Percentiles rank a stretch among this genome's conserved stretches.
These are phyloP conservation scores for Agapornis canus DNA, from an alignment of 2,797 vertebrate genomes.

Conservation along the genomic window DNA sequence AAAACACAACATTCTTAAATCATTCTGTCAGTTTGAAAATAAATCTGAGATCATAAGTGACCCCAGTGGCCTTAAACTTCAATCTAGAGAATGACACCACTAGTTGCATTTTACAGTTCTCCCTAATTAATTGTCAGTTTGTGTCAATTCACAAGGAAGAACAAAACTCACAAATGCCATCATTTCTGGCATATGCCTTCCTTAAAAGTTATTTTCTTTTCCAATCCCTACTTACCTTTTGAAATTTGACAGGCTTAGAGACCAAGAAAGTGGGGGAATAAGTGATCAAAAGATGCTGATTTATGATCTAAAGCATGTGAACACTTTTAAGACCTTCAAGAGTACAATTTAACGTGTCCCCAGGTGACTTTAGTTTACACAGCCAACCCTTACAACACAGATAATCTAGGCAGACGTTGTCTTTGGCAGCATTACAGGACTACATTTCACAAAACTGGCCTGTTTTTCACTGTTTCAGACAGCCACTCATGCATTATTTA, in stretches of 20 bases:
- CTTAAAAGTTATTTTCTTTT: background rate
- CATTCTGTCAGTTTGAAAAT: conserved; percentile 32
- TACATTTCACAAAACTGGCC: conserved; percentile 5
- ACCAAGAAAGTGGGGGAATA: background rate
- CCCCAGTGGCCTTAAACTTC: background rate
- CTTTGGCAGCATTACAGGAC: conserved; percentile 35
- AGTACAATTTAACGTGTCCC: conserved; percentile 40
- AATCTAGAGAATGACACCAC: background rate
- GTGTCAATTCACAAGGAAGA: background rate
- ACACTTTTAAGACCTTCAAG: conserved; percentile 60
- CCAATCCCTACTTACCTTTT: background rate
- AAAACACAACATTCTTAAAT: conserved; percentile 32
- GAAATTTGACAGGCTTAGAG: conserved; percentile 12
- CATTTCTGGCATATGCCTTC: background rate
- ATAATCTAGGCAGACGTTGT: conserved; percentile 60
- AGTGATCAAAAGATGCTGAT: conserved; percentile 50
- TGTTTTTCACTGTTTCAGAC: conserved; percentile 44
- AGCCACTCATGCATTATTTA: conserved; percentile 42
- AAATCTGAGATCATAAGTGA: conserved; percentile 23
- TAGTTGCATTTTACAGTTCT: background rate
- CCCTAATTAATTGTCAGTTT: conserved; percentile 19
- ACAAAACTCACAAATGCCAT: background rate
- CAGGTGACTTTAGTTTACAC: conserved; percentile 57
- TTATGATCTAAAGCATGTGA: conserved; percentile 50
- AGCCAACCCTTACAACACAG: conserved; percentile 32